phyloP scores from a whole-genome alignment of 2,113 vertebrate species.

The Perca schrenkii region DNA sequence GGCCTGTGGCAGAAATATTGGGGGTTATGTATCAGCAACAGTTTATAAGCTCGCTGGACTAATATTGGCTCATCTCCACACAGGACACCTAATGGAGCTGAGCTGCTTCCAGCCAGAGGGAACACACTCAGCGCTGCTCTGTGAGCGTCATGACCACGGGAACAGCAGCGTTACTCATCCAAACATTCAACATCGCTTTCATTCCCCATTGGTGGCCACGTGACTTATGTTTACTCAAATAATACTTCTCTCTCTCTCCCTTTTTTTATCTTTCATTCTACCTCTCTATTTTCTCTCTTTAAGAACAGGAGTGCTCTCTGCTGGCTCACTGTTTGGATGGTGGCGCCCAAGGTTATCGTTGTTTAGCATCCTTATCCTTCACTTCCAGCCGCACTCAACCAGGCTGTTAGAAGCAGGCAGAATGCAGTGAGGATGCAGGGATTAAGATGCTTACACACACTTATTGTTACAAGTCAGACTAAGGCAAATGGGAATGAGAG shows the following conservation, averaged over 20 bases:
- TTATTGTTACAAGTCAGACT: conserved; percentile 29
- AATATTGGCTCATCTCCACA: conserved; percentile 49
- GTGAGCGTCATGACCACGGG: conserved; percentile 9
- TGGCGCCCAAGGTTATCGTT: conserved; percentile 37
- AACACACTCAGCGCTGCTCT: conserved; percentile 31
- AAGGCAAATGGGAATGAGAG: conserved; percentile 39
- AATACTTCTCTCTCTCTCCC: conserved; percentile 10
- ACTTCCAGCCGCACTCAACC: conserved; percentile 16
- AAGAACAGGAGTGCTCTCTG: conserved; percentile 32
- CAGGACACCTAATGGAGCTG: conserved; percentile 21
- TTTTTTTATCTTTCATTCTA: neutral
- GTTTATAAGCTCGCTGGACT: conserved; percentile 23
- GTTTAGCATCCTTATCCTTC: conserved; percentile 50
- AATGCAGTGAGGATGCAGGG: conserved; percentile 4
- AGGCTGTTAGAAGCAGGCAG: conserved; percentile 26
- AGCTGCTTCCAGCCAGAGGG: conserved; percentile 18
- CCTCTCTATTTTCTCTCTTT: conserved; percentile 24
- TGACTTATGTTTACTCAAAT: conserved; percentile 53
- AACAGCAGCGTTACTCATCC: conserved; percentile 54
- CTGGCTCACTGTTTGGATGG: conserved; percentile 26
- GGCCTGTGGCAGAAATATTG: conserved; percentile 25
- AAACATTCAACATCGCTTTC: conserved; percentile 35
- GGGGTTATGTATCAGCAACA: conserved; percentile 43
- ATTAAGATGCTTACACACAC: conserved; percentile 48
- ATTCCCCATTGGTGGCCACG: conserved; percentile 19